These are phyloP conservation scores for Drosophila truncata DNA, from an alignment of 1,140 invertebrate species.

Conservation along the genomic window DNA sequence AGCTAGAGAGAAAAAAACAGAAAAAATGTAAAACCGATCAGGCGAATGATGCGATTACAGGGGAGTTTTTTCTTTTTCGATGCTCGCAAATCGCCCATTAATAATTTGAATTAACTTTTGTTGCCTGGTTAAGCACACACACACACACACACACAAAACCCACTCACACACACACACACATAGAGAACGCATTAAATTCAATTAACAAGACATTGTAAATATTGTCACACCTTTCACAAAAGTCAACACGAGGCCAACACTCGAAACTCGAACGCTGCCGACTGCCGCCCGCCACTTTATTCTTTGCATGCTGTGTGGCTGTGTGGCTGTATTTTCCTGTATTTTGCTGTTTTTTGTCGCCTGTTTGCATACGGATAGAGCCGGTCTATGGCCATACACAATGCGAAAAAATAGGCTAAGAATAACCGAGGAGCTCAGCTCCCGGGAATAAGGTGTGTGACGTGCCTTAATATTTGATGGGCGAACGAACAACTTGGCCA, in stretches of 20 bases:
- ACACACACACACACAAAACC: constrained; percentile 5
- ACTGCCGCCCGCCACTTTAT: constrained; percentile 17
- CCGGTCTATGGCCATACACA: constrained; percentile 4
- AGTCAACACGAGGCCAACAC: constrained; percentile 63
- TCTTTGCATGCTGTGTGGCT: constrained; percentile 21
- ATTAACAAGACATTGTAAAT: constrained; percentile 71
- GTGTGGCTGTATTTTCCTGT: neutral
- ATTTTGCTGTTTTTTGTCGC: constrained; percentile 9
- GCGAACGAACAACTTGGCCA: neutral
- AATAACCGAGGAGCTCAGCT: neutral
- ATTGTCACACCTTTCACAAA: constrained; percentile 75
- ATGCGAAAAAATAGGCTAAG: neutral
- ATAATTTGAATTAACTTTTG: constrained; percentile 63
- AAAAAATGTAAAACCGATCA: constrained; percentile 23
- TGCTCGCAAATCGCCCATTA: constrained; percentile 61
- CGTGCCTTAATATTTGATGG: constrained; percentile 7
- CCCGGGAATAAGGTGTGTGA: neutral
- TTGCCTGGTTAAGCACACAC: constrained; percentile 37
- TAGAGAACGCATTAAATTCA: constrained; percentile 66
- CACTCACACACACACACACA: constrained; percentile 3
- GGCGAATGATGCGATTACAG: constrained; percentile 50
- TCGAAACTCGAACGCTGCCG: constrained; percentile 44
- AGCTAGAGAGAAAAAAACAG: neutral
- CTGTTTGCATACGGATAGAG: constrained; percentile 31
- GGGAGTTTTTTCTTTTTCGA: constrained; percentile 30